Percentiles rank a stretch among this genome's conserved stretches.
Conservation (phyloP, 1,140 invertebrate genomes). For the Mya arenaria region DNA sequence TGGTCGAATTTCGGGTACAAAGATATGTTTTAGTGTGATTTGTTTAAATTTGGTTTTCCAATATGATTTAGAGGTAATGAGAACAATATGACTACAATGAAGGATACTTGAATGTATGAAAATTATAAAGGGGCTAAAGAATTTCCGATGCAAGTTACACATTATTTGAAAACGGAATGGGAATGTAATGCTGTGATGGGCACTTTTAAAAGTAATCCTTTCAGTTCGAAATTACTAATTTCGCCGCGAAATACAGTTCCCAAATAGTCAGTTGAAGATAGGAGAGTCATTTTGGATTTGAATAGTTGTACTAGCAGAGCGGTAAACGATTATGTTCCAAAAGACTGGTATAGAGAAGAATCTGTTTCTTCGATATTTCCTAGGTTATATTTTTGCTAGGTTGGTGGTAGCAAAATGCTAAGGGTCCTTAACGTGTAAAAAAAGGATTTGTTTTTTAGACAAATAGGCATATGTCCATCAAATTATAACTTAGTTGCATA, state of each 20-base stretch:
- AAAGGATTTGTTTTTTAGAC: conserved; percentile 3
- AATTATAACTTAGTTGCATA: conserved; percentile 20
- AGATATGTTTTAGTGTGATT: not conserved
- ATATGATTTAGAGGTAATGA: not conserved
- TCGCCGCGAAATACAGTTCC: conserved; percentile 16
- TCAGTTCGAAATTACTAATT: conserved; percentile 1
- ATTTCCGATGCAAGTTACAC: not conserved
- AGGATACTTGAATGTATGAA: not conserved
- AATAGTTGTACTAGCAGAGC: not conserved
- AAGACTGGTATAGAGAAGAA: conserved; percentile 14
- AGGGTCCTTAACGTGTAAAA: conserved; percentile 9
- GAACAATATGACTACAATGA: not conserved
- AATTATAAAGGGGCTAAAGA: conserved; percentile 31
- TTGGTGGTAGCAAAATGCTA: not conserved
- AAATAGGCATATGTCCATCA: conserved; percentile 19
- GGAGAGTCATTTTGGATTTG: conserved; percentile 22
- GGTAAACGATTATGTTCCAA: conserved; percentile 19
- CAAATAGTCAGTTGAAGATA: not conserved
- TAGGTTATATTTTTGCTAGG: conserved; percentile 12
- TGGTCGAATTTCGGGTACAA: not conserved
- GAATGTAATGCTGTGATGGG: not conserved
- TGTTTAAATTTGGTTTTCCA: conserved; percentile 20
- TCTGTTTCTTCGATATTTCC: not conserved
- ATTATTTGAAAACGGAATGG: conserved; percentile 17
- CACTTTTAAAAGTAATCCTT: not conserved